Percentiles rank a stretch among this genome's conserved stretches.
Evolutionary conservation across 1,140 invertebrate species (phyloP).

Genomic region (Daktulosphaira vitifoliae): DNA sequence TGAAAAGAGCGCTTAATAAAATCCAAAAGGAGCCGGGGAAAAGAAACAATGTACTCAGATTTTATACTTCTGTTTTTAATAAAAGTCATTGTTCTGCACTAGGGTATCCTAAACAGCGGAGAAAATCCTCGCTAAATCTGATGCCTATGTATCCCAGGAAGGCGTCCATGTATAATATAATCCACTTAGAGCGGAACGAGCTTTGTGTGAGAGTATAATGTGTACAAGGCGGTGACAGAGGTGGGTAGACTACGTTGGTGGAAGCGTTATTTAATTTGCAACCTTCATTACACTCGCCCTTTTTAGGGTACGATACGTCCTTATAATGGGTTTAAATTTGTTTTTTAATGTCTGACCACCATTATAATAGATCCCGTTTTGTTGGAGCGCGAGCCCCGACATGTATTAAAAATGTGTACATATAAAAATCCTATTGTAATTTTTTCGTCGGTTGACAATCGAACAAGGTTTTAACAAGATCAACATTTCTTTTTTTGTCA

Average conservation of each 20-base stretch:
- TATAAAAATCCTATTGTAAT: not conserved
- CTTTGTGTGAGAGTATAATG: not conserved
- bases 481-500: not conserved
- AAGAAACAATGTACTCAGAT: no score
- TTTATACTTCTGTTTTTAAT: not conserved
- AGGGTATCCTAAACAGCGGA: not conserved
- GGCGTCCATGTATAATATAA: not conserved
- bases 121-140: conserved; percentile 29
- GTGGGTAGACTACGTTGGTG: not conserved
- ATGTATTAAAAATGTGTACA: not conserved
- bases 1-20: no score
- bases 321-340: conserved; percentile 13
- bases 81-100: conserved; percentile 5
- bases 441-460: not conserved
- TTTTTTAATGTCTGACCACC: conserved; percentile 26
- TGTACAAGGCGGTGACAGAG: not conserved
- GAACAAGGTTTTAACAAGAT: not conserved
- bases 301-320: not conserved
- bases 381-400: no score
- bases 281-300: not conserved
- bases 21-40: no score
- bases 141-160: not conserved
- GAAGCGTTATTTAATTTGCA: conserved; percentile 26
- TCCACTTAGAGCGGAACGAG: conserved; percentile 21
- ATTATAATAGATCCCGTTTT: no score